Evolutionary conservation across 2,113 vertebrate genomes (phyloP), one percentile per base, ranked within the genome.

Genomic region (Pheucticus melanocephalus): DNA sequence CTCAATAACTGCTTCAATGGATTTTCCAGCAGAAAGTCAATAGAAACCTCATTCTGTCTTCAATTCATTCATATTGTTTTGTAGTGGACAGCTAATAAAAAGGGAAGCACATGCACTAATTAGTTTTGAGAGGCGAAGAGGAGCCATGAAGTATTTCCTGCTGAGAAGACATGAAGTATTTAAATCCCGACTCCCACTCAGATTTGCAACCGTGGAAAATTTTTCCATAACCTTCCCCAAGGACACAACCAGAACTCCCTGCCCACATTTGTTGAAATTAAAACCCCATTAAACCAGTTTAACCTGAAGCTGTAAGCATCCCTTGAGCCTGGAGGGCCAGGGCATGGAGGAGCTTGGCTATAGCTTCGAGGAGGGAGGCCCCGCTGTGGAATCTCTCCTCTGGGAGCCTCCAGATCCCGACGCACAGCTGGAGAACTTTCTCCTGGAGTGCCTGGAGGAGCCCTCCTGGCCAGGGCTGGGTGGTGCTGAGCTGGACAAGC

Each of bases 331-430:
- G 6, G 30, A 3, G 3, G 17, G 22, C 17, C 3, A 6, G 31
- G 63, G 7, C 17, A 98, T 98, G 98, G 98, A 98, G n/a, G 97
- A 98, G 20, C 42, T 97, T 15, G 92, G 92, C 25, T 97, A 96
- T 75, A 88, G 90, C 75, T 98, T 98, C 0, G 97, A 98, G 28
- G 97, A 97, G 90, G 92, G 78, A 65, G 98, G 98, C 72, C 56
- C 82, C 10, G 4, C n/a, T 9, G 83, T 88, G 1, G 98, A 98
- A 28, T 97, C 96, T 39, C 94, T 95, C 28, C 97, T 98, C 69
- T 98, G 98, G 98, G 97, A 97, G 18, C 95, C 96, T 17, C 72
- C 92, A 40, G 97, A 98, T 27, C 85, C 95, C 3, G 97, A 47
- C 5, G 7, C 81, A 7, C 97, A 98, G 45, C 63, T 98, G 94